Conservation (phyloP, 2,797 vertebrate genomes). For the Lithobates pipiens region DNA sequence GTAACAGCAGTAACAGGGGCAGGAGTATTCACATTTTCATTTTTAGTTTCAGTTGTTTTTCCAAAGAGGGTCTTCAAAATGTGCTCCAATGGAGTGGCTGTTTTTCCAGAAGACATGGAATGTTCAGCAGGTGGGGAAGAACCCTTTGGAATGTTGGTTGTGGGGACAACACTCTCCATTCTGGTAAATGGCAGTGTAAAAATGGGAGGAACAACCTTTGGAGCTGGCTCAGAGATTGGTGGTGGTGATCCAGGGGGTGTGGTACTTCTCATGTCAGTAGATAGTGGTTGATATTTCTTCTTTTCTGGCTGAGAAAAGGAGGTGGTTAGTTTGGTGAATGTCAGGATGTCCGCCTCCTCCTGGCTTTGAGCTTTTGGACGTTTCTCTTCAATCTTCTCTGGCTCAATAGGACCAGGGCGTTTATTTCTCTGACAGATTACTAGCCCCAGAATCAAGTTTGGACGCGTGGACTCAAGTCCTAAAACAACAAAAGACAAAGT, state of each 20-base stretch:
- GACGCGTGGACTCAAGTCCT: conserved; percentile 92
- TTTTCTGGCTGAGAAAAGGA: conserved; percentile 74
- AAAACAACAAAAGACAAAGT: conserved; percentile 48
- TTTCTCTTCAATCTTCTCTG: conserved; percentile 83
- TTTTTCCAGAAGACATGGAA: conserved; percentile 64
- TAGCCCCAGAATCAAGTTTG: conserved; percentile 93
- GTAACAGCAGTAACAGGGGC: conserved; percentile 45
- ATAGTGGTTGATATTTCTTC: conserved; percentile 79
- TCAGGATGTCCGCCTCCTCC: conserved; percentile 77
- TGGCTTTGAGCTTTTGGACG: conserved; percentile 77
- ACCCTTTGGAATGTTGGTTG: conserved; percentile 46
- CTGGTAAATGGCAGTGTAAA: conserved; percentile 72
- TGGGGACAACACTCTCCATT: conserved; percentile 64
- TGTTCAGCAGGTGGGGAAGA: conserved; percentile 67
- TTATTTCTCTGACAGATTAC: conserved; percentile 92
- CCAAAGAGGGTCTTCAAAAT: conserved; percentile 90
- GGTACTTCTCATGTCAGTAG: conserved; percentile 76
- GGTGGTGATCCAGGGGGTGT: conserved; percentile 83
- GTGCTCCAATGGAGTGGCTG: conserved; percentile 83
- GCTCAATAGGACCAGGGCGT: conserved; percentile 76
- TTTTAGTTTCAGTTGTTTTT: conserved; percentile 75
- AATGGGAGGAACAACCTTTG: conserved; percentile 71
- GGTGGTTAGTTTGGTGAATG: conserved; percentile 70
- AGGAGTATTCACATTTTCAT: conserved; percentile 3
- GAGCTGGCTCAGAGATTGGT: conserved; percentile 75